phyloP scores from a whole-genome alignment of 1,140 invertebrate genomes.

The Sarcophaga bullata region DNA sequence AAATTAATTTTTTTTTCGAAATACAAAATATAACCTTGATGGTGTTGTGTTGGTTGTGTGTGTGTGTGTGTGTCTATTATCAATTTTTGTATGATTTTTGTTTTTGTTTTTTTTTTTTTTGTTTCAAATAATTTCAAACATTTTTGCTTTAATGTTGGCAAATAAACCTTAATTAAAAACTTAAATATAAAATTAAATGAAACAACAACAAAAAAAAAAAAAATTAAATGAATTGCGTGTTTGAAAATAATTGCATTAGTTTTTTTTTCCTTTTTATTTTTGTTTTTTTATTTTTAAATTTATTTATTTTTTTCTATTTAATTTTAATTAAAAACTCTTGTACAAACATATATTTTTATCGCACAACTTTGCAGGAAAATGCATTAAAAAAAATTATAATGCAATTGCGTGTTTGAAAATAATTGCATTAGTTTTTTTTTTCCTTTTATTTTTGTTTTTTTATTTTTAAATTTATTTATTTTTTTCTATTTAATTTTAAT shows the following conservation, averaged over 20 bases:
- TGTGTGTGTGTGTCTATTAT: not conserved
- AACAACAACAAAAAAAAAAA: not conserved
- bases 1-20: not conserved
- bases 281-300: too few species aligned
- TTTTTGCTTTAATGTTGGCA: not conserved
- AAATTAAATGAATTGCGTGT: not conserved
- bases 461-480: not conserved
- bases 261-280: not conserved
- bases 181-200: not conserved
- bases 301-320: not conserved
- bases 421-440: not conserved
- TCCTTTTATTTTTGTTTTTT: too few species aligned
- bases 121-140: not conserved
- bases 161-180: conserved; percentile 8
- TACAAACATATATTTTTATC: not conserved
- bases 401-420: conserved; percentile 10
- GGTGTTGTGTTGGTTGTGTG: not conserved
- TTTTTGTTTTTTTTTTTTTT: too few species aligned
- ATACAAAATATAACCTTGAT: conserved; percentile 3
- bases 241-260: conserved; percentile 11
- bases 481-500: not conserved
- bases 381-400: conserved; percentile 15
- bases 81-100: not conserved
- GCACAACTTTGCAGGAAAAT: not conserved
- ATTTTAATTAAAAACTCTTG: conserved; percentile 15